Evolutionary conservation across 2,888 invertebrate species (phyloP).

Genomic region (Latrodectus hesperus): DNA sequence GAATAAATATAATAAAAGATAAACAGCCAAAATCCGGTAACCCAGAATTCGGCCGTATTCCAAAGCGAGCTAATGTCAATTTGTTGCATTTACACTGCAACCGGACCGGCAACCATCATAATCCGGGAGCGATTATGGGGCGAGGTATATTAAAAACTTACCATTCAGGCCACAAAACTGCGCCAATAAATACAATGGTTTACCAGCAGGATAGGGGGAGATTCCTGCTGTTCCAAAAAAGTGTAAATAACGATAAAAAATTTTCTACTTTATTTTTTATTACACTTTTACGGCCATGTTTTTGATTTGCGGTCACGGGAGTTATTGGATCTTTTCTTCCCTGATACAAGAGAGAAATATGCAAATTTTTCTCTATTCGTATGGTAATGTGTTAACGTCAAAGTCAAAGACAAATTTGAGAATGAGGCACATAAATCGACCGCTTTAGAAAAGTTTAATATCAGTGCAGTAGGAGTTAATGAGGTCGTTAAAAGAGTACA

Average conservation of each 20-base stretch:
- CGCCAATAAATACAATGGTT: slow-evolving; percentile 57
- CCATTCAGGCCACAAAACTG: slow-evolving; percentile 36
- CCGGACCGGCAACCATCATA: slow-evolving; percentile 41
- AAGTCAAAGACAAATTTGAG: slow-evolving; percentile 53
- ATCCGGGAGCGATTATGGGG: slow-evolving; percentile 58
- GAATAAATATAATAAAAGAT: slow-evolving; percentile 4
- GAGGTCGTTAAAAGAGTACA: too few relatives aligned
- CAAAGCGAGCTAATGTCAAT: slow-evolving; percentile 58
- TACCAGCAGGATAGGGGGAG: slow-evolving; percentile 14
- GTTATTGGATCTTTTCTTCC: not conserved
- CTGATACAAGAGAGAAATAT: slow-evolving; percentile 28
- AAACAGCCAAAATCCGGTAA: slow-evolving; percentile 32
- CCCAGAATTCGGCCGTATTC: not conserved
- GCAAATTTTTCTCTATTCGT: slow-evolving; percentile 53
- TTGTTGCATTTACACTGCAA: slow-evolving; percentile 63
- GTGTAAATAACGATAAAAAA: slow-evolving; percentile 20
- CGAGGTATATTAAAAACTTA: slow-evolving; percentile 63
- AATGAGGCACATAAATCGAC: not conserved
- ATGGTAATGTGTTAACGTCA: slow-evolving; percentile 38
- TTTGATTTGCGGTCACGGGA: slow-evolving; percentile 48
- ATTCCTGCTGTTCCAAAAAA: slow-evolving; percentile 21
- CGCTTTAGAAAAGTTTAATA: too few relatives aligned
- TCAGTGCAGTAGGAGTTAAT: too few relatives aligned
- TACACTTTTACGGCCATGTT: slow-evolving; percentile 30
- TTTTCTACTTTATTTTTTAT: slow-evolving; percentile 20